These are phyloP conservation scores for Cygnus atratus DNA, from an alignment of 2,113 vertebrate genomes.

Conservation along the genomic window DNA sequence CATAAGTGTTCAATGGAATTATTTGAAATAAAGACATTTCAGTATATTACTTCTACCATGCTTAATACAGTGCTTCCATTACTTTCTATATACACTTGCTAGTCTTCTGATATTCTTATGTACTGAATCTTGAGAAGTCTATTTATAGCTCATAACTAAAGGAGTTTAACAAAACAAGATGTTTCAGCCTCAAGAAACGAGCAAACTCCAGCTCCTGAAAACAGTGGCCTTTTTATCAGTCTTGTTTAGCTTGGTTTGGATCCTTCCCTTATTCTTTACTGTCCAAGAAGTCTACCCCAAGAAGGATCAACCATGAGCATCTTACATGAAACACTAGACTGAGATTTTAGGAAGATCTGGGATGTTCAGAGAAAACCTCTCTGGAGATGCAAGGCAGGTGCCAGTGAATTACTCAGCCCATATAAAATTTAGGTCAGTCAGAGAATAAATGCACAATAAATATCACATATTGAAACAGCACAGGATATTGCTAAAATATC, in stretches of 20 bases:
- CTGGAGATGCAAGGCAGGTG: neutral
- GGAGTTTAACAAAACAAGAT: neutral
- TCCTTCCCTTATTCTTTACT: neutral
- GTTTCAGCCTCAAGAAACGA: accelerated
- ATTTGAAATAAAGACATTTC: neutral
- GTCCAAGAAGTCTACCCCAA: neutral
- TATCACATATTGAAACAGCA: neutral
- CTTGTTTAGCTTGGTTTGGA: neutral
- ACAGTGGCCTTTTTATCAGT: neutral
- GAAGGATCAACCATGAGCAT: neutral
- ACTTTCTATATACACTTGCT: neutral
- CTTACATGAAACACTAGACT: neutral
- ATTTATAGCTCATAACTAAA: neutral
- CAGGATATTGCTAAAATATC: neutral
- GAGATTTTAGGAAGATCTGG: neutral
- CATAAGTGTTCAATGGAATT: neutral
- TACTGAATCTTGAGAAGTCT: neutral
- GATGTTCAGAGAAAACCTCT: neutral
- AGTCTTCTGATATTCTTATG: neutral
- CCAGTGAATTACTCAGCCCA: neutral
- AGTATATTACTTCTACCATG: neutral
- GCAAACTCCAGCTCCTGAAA: neutral
- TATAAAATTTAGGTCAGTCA: neutral
- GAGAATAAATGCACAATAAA: neutral
- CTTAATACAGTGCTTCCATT: neutral